Percentiles rank a stretch among this genome's conserved stretches.
These are phyloP conservation scores for Abrostola triplasia DNA, from an alignment of 2,888 invertebrate species.

Conservation along the genomic window DNA sequence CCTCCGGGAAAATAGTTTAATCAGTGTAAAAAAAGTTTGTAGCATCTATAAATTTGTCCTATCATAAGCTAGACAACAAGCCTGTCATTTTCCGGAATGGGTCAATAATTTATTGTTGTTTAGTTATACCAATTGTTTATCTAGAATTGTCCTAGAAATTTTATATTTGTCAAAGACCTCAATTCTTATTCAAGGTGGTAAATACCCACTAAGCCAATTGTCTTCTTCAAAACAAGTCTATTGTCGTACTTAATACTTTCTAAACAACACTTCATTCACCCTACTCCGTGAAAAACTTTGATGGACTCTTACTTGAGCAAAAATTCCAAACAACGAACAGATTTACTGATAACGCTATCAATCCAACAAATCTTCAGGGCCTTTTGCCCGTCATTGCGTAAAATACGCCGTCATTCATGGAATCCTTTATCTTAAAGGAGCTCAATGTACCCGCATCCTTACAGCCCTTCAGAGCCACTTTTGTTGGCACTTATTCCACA, in stretches of 20 bases:
- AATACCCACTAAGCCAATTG: conserved; percentile 5
- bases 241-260: conserved; percentile 20
- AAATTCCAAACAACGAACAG: conserved; percentile 28
- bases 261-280: conserved; percentile 14
- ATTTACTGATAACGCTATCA: conserved; percentile 42
- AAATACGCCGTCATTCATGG: conserved; percentile 37
- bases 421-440: conserved; percentile 48
- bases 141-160: too few relatives aligned
- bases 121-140: too few relatives aligned
- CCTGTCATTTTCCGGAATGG: too few relatives aligned
- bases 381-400: conserved; percentile 42
- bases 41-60: too few relatives aligned
- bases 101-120: too few relatives aligned
- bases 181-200: not conserved
- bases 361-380: conserved; percentile 32
- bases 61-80: too few relatives aligned
- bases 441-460: conserved; percentile 46
- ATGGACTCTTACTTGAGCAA: conserved; percentile 31
- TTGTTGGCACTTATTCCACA: conserved; percentile 50
- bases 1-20: too few relatives aligned
- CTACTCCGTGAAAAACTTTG: conserved; percentile 32
- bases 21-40: too few relatives aligned
- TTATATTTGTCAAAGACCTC: not conserved
- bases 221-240: conserved; percentile 22
- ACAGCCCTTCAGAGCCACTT: conserved; percentile 38